Percentiles rank a stretch among this genome's conserved stretches.
Evolutionary conservation across 2,888 invertebrate genomes (phyloP).

Genomic region (Mesochorus sp.): DNA sequence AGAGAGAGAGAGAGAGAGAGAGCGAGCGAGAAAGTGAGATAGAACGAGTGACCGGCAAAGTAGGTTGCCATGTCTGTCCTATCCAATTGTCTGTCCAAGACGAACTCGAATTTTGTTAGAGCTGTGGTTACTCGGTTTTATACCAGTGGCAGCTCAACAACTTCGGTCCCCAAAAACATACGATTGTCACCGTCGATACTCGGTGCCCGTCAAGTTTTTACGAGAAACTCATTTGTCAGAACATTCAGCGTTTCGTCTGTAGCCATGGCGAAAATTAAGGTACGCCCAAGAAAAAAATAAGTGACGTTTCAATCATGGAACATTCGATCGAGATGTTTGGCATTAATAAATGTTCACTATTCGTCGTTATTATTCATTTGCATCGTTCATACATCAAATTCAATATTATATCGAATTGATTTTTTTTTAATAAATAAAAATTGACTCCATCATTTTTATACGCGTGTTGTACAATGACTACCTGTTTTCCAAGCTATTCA

Average conservation of each 20-base stretch:
- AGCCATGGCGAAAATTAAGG: slow-evolving; percentile 79
- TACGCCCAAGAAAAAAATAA: slow-evolving; percentile 52
- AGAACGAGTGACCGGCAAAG: slow-evolving; percentile 61
- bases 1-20: slow-evolving; percentile 6
- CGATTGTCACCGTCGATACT: slow-evolving; percentile 18
- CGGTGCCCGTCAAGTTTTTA: slow-evolving; percentile 27
- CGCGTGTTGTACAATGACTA: slow-evolving; percentile 3
- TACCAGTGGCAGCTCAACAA: slow-evolving; percentile 62
- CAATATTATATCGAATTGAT: neutral
- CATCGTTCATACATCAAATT: neutral
- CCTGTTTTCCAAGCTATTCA: neutral
- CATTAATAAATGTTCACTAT: neutral
- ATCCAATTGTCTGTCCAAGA: slow-evolving; percentile 71
- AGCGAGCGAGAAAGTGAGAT: slow-evolving; percentile 3
- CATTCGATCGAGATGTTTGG: neutral
- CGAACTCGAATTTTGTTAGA: slow-evolving; percentile 69
- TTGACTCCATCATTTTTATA: neutral
- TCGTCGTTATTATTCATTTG: neutral
- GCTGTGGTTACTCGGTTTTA: slow-evolving; percentile 62
- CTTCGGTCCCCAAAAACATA: slow-evolving; percentile 47
- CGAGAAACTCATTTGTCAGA: slow-evolving; percentile 54
- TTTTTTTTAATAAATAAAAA: too few relatives aligned
- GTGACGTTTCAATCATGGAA: neutral
- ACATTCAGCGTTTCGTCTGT: slow-evolving; percentile 66
- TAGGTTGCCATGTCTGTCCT: slow-evolving; percentile 74